Conservation (phyloP, 2,797 vertebrate genomes). For the Mastacembelus armatus region DNA sequence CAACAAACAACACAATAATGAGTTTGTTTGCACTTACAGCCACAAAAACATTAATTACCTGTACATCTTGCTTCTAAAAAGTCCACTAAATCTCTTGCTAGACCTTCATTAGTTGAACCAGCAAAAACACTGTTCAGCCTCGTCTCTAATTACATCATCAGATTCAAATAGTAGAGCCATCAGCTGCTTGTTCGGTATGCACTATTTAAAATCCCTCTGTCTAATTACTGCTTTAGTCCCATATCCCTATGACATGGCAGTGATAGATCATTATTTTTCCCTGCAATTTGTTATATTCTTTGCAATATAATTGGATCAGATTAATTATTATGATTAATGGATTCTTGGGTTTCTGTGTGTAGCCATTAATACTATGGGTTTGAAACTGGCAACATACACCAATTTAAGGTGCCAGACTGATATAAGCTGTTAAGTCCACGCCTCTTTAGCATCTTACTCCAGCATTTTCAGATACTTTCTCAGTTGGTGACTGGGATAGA, state of each 20-base stretch:
- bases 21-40: not conserved
- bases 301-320: conserved; percentile 99
- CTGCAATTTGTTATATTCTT: conserved; percentile 99
- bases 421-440: conserved; percentile 76
- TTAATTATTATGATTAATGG: conserved; percentile 99
- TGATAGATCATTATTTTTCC: conserved; percentile 99
- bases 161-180: conserved; percentile 88
- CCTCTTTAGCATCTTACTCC: conserved; percentile 78
- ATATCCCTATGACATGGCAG: conserved; percentile 93
- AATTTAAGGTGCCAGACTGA: conserved; percentile 88
- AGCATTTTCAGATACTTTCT: conserved; percentile 7
- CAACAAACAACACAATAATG: conserved; percentile 27
- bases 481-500: not conserved
- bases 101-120: conserved; percentile 87
- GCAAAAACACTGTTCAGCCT: conserved; percentile 86
- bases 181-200: conserved; percentile 86
- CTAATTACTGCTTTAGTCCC: conserved; percentile 99
- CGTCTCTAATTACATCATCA: conserved; percentile 95
- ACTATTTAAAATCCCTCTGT: conserved; percentile 92
- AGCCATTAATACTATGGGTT: conserved; percentile 93
- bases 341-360: conserved; percentile 88
- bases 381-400: conserved; percentile 89
- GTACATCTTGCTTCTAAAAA: conserved; percentile 57
- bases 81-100: conserved; percentile 54
- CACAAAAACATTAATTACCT: conserved; percentile 61